Base-by-base conservation (phyloP, 2,113 vertebrate species). In the Arothron firmamentum region DNA sequence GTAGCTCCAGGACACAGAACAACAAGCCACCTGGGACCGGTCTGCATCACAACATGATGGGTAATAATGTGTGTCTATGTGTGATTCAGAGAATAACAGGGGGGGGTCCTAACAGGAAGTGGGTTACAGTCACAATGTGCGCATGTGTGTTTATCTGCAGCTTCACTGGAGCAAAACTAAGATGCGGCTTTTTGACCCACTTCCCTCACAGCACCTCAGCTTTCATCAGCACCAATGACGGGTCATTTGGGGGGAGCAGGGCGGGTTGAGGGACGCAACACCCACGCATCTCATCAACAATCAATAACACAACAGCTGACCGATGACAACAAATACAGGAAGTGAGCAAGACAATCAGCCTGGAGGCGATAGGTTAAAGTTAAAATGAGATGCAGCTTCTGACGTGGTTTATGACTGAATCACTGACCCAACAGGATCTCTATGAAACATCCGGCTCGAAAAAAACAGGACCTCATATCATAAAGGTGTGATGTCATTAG, bases 21-120 rank as follows among this genome's bases (percentile, higher is more conserved):
- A 73, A 82, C 83, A 80, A 85, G 72, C 83, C 85, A 87, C 87
- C 72, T 76, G 81, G 75, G 76, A 75, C 45, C 42, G 14, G 15
- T 21, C 62, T 48, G 75, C 34, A 51, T 53, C 52, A 59, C 34
- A 41, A 16, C 1, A 51, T 56, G 48, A 55, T 12, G 63, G 62
- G 51, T 17, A 47, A 4, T 21, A 21, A 5, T 18, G 45, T 59
- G 63, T 72, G 43, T 59, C 50, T 54, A 49, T 52, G 49, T 60
- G 65, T 51, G 21, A 52, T 49, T 52, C 42, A 57, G 65, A 47
- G 28, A 28, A 53, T 61, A 28, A 57, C 58, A 45, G 52, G 21
- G 8, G 38, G 14, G n/a, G 45, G 41, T 46, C 51, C 34, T 42
- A 62, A 23, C 49, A 17, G 42, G 41, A 84, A 70, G 53, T 66